Evolutionary conservation across 2,113 vertebrate species (phyloP).

Genomic region (Microcebus tavaratra): DNA sequence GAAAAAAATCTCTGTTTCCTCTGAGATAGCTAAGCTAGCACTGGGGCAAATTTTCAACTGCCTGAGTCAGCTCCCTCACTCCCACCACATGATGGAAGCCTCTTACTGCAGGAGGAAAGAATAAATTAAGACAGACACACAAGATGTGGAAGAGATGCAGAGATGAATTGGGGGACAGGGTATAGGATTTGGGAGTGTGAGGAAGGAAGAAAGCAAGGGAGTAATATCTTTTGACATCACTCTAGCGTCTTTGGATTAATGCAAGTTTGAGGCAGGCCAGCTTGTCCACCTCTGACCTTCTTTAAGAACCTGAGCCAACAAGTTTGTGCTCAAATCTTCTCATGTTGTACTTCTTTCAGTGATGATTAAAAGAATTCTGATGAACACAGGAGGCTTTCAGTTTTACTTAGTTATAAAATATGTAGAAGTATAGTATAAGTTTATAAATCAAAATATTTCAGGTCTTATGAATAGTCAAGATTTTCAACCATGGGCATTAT

Average conservation of each 20-base stretch:
- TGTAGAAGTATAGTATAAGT: neutral
- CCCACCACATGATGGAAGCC: neutral
- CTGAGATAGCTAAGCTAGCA: neutral
- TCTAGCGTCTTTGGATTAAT: neutral
- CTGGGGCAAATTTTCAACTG: neutral
- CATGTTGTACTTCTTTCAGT: neutral
- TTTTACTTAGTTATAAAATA: neutral
- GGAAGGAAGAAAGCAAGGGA: neutral
- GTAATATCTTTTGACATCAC: neutral
- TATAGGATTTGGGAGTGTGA: neutral
- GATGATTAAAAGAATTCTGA: neutral
- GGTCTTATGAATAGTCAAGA: neutral
- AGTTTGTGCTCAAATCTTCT: neutral
- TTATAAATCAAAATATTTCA: conserved; percentile 31
- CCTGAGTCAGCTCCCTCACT: neutral
- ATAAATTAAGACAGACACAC: neutral
- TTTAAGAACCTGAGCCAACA: neutral
- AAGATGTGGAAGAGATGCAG: neutral
- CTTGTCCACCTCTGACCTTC: neutral
- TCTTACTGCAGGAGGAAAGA: neutral
- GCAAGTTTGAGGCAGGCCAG: neutral
- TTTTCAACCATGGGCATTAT: neutral
- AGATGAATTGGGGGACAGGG: neutral
- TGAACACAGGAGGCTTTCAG: neutral
- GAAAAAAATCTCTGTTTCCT: neutral